phyloP scores from a whole-genome alignment of 2,113 vertebrate species.

The Ptychochromis oligacanthus region DNA sequence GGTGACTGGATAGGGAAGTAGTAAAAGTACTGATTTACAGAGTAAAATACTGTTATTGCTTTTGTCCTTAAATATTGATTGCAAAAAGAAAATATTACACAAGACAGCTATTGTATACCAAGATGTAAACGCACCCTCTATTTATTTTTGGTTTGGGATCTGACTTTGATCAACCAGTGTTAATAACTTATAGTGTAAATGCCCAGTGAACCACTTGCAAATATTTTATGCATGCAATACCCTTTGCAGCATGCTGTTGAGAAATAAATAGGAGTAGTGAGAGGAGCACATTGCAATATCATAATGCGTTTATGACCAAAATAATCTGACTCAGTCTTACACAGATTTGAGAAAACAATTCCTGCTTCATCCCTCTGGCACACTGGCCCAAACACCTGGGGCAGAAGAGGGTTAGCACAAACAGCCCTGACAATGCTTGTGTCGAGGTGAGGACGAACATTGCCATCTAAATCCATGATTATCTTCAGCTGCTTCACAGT shows the following conservation, averaged over 20 bases:
- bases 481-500: conserved; percentile 81
- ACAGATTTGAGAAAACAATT: conserved; percentile 68
- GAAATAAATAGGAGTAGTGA: background rate
- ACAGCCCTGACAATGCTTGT: fast-evolving
- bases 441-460: background rate
- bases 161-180: background rate
- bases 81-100: background rate
- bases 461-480: conserved; percentile 45
- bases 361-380: conserved; percentile 57
- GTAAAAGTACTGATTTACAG: background rate
- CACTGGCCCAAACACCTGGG: conserved; percentile 71
- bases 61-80: background rate
- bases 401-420: conserved; percentile 72
- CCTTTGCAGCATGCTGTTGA: background rate
- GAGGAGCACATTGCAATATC: background rate
- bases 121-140: background rate
- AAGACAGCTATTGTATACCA: background rate
- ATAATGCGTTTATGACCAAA: background rate
- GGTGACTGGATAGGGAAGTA: background rate
- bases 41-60: background rate
- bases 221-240: background rate
- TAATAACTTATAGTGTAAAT: background rate
- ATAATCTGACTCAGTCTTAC: conserved; percentile 56
- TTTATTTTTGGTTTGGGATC: background rate
- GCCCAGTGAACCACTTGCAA: background rate